Evolutionary conservation across 2,888 invertebrate species (phyloP), one percentile per base, ranked within the genome.

Genomic region (Spodoptera littoralis): DNA sequence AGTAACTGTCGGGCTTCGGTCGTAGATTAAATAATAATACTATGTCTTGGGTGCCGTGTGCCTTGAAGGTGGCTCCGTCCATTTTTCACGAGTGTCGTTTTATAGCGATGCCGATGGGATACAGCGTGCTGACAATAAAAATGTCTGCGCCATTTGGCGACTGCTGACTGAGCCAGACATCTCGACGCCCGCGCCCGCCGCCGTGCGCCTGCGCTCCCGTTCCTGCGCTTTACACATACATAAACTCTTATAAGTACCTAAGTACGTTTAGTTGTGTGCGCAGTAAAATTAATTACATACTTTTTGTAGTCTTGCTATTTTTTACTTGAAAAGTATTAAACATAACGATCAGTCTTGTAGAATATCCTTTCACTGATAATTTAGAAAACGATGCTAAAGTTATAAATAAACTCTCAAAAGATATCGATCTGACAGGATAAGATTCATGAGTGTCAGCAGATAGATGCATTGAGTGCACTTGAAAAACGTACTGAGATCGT

Each of bases 141-240:
- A 63, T 60, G 69, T 78, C 71, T 76, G 70, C 68, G 75, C 70
- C 76, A 77, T 75, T 76, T 80, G 78, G 73, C 75, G 70, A 63
- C 63, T 65, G 60, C 60, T 45, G 64, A 66, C 47, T 75, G 61
- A 72, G 84, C 86, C 88, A 90, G 90, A 90, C 90, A 79, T 69
- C 65, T 70, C 76, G 90, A 89, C 91, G 90, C 90, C 91, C 78
- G 80, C 73, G 70, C 65, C 65, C 57, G 64, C 67, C 76, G 52
- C 41, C 52, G 50, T 36, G 36, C 36, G 61, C 55, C 52, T 53
- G 51, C 46, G 53, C 65, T 22, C 56, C 61, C 44, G 49, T 30
- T 70, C 60, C 65, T 67, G 70, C 46, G 43, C 48, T 18, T 9
- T 47, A 49, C 27, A 52, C 43, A 46, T 30, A n/a, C 43, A 63